Evolutionary conservation across 2,113 vertebrate genomes (phyloP).

Genomic region (Cyanocitta stelleri): DNA sequence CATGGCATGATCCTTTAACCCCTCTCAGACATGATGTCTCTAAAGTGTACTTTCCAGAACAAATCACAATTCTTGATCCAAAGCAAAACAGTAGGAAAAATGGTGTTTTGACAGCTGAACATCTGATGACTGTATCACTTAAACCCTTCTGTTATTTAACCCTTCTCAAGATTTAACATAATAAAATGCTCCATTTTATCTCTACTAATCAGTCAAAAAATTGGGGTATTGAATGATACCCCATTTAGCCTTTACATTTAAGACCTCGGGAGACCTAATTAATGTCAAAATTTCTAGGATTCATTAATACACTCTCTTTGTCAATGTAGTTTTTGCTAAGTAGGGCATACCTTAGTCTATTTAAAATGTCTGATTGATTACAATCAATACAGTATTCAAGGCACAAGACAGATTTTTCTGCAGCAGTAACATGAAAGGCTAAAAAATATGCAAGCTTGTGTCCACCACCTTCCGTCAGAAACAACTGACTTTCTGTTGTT

Average conservation of each 20-base stretch:
- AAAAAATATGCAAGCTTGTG: background rate
- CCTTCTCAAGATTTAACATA: background rate
- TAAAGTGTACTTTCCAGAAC: background rate
- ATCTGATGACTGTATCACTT: background rate
- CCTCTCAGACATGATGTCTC: background rate
- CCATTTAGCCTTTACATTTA: background rate
- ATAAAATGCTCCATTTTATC: background rate
- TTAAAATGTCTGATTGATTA: background rate
- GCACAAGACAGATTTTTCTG: background rate
- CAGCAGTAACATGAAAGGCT: background rate
- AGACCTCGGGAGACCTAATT: background rate
- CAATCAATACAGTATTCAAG: background rate
- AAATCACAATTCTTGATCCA: background rate
- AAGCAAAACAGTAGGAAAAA: background rate
- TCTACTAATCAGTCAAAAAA: background rate
- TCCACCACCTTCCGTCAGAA: background rate
- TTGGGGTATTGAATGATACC: background rate
- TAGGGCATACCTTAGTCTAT: background rate
- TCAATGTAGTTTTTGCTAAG: background rate
- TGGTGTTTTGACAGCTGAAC: background rate
- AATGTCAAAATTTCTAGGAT: background rate
- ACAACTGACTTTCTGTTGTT: background rate
- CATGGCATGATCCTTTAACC: background rate
- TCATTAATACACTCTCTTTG: background rate
- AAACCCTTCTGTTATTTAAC: background rate